Evolutionary conservation across 2,797 vertebrate genomes (phyloP), one percentile per base, ranked within the genome.

Genomic region (Dromococcyx pavoninus): DNA sequence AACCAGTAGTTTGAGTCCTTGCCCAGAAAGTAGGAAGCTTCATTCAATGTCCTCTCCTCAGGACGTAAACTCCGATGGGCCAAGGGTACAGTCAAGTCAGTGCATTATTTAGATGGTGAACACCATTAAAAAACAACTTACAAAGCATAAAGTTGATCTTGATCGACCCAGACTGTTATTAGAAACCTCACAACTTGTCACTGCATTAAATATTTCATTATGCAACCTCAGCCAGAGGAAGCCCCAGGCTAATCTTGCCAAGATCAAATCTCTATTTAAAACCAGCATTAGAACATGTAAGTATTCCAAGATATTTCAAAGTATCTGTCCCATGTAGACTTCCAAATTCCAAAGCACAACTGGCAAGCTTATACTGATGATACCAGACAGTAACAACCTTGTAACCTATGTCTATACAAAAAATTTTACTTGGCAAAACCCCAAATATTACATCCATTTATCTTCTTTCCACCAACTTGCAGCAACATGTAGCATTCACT

Each of bases 191-290:
- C 15, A 64, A 62, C 33, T 87, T 33, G 13, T 58, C 44, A 82
- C 48, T 64, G 27, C 39, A 79, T 70, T 91, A 89, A 93, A 48
- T 89, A 91, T 73, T 94, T 87, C 33, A 82, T 87, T 74, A 76
- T 71, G 82, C 72, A 73, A 70, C n/a, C 28, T 58, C n/a, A 67
- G 87, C 48, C n/a, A 89, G 33, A 70, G 33, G 71, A 91, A 82
- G 56, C 21, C 35, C 23, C 14, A 37, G 28, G 58, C 51, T 72
- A 75, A 89, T 58, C 62, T 87, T 76, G 67, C 64, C 54, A 77
- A 94, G 66, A 90, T 60, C 32, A 91, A 91, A 92, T 27, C 90
- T 37, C 81, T 74, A 48, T 71, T 93, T 73, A 87, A 80, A 94
- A 56, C 5, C 51, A 93, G 35, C 33, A 77, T 51, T 60, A 91